phyloP scores from a whole-genome alignment of 2,113 vertebrate species.

The Lamprotornis superbus region DNA sequence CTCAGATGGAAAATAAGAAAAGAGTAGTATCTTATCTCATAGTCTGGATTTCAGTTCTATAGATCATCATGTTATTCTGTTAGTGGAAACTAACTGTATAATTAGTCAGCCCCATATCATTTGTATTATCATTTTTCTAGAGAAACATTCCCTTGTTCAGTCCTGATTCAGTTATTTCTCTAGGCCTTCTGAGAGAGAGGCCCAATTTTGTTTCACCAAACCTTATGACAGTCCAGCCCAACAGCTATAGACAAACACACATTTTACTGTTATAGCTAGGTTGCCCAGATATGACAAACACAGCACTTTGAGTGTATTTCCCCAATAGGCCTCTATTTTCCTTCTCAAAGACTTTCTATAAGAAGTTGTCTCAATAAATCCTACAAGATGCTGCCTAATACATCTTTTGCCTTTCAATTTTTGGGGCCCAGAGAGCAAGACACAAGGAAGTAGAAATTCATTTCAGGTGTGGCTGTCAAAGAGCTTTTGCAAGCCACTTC shows the following conservation, averaged over 20 bases:
- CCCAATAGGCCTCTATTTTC: neutral
- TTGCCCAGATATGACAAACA: neutral
- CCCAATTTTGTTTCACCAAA: neutral
- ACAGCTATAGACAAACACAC: neutral
- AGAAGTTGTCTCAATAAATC: neutral
- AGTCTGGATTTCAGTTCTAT: conserved; percentile 19
- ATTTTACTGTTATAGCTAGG: neutral
- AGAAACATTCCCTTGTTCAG: conserved; percentile 1
- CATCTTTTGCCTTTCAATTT: neutral
- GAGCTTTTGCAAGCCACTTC: neutral
- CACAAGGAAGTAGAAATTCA: neutral
- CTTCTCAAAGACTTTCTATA: neutral
- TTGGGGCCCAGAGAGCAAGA: neutral
- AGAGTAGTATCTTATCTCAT: neutral
- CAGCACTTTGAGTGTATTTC: neutral
- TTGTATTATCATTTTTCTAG: conserved; percentile 22
- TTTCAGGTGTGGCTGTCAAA: neutral
- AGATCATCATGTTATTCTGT: conserved; percentile 20
- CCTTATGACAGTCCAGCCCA: neutral
- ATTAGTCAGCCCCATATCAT: conserved; percentile 32
- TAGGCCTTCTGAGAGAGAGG: neutral
- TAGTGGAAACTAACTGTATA: conserved; percentile 38
- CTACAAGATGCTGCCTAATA: neutral
- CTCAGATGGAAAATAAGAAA: conserved; percentile 41
- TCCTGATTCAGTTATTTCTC: neutral